Percentiles rank a stretch among this genome's conserved stretches.
phyloP scores from a whole-genome alignment of 2,888 invertebrate species.

The Eucriotettix oculatus region DNA sequence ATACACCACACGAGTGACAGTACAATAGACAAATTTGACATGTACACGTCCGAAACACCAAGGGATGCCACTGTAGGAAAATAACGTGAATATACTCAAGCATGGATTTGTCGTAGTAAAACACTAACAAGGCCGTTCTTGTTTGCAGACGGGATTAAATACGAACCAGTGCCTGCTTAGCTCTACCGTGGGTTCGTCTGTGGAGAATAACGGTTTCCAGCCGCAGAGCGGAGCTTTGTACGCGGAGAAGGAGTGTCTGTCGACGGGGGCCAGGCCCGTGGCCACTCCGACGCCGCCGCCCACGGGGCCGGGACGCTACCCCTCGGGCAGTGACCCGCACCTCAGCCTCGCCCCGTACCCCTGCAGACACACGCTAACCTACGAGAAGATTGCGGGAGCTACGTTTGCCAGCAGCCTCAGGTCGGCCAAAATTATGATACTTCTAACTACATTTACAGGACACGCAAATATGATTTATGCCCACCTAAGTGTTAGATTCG shows the following conservation, averaged over 20 bases:
- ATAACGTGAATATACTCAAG: too few relatives aligned
- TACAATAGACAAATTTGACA: too few relatives aligned
- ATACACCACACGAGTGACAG: too few relatives aligned
- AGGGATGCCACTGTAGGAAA: too few relatives aligned
- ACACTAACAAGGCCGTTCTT: too few relatives aligned
- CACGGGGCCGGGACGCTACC: conserved; percentile 4
- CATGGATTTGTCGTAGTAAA: too few relatives aligned
- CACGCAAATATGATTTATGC: too few relatives aligned
- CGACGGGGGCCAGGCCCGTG: conserved; percentile 5
- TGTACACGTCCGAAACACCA: too few relatives aligned
- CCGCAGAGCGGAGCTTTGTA: conserved; percentile 22
- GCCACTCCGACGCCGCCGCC: neutral
- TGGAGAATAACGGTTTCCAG: conserved; percentile 22
- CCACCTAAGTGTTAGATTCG: too few relatives aligned
- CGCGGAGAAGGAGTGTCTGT: conserved; percentile 21
- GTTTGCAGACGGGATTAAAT: conserved; percentile 13
- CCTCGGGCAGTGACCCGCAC: conserved; percentile 4
- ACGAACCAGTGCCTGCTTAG: conserved; percentile 23
- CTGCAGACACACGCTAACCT: conserved; percentile 21
- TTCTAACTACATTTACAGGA: neutral
- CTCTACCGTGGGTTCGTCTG: conserved; percentile 22
- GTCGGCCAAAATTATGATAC: conserved; percentile 12
- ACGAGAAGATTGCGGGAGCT: conserved; percentile 23
- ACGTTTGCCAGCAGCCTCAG: conserved; percentile 20
- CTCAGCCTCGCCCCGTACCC: conserved; percentile 15